Conservation (phyloP, 2,888 invertebrate genomes). For the Norana najaformis region DNA sequence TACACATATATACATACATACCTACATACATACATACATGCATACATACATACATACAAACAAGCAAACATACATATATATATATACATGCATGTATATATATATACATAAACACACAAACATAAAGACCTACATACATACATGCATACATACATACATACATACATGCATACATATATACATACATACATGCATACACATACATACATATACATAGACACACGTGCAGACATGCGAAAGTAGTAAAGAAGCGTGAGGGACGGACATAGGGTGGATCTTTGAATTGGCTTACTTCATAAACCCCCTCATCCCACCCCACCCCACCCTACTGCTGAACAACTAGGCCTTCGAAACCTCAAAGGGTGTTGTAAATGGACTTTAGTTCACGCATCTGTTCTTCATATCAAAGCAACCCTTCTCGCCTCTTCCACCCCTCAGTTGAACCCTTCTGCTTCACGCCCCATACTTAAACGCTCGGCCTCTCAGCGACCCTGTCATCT, state of each 20-base stretch:
- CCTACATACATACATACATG: too few species aligned
- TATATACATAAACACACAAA: too few species aligned
- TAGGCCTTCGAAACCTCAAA: background rate
- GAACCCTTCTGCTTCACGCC: background rate
- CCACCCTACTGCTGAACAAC: background rate
- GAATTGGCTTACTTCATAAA: background rate
- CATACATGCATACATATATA: background rate
- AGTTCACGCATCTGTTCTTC: constrained; percentile 1
- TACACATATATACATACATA: too few species aligned
- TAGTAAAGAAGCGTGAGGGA: background rate
- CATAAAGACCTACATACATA: background rate
- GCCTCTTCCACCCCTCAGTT: background rate
- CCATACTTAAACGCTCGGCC: too few species aligned
- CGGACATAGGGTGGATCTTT: background rate
- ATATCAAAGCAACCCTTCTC: background rate
- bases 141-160: background rate
- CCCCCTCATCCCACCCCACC: background rate
- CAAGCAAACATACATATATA: too few species aligned
- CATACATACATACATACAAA: too few species aligned
- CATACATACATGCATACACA: background rate
- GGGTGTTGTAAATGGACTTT: background rate
- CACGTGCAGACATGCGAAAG: background rate
- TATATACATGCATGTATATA: too few species aligned
- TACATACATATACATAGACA: background rate
- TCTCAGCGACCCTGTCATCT: background rate